Evolutionary conservation across 2,113 vertebrate genomes (phyloP), one percentile per base, ranked within the genome.

Genomic region (Meriones unguiculatus): DNA sequence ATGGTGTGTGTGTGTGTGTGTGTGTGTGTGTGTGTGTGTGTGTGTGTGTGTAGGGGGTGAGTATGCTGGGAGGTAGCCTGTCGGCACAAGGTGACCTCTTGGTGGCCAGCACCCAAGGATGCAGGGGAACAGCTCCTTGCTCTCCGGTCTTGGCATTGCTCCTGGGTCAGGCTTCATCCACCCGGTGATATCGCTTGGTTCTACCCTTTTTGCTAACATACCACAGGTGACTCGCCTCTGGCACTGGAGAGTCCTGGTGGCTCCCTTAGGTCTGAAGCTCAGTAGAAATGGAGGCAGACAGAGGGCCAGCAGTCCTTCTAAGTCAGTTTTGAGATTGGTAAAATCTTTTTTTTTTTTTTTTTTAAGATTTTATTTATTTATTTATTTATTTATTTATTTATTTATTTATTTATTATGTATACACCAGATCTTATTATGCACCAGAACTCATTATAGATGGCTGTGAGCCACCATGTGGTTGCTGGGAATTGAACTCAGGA

Each of bases 1-100:
- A 24, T 22, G 41, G 17, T 72, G 35, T 72, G 35, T 28, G 25
- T 78, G 14, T 1, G 7, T 9, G 50, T 12, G 88, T n/a, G 38
- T 65, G 22, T 25, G 64, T 25, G 64, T 25, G 64, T 65, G 22
- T 25, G 25, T 20, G 20, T 78, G 14, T 1, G 15, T 18, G 50
- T 13, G 52, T 28, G 18, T 28, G 15, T 11, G 24, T 4, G 15
- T 62, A 65, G 41, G 41, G 9, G 32, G 46, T 18, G 76, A 13
- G 14, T 0, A 0, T 38, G 76, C 18, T 0, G 1, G 17, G 69
- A 5, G 77, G 76, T 25, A 46, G 54, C 46, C 2, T 10, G 25
- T 62, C 46, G 13, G 87, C 41, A 87, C 35, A 57, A 46, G 50
- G 50, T n/a, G 13, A 52, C 15, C 25, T 35, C 64, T 50, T 32